Evolutionary conservation across 2,113 vertebrate genomes (phyloP), one percentile per base, ranked within the genome.

Genomic region (Xiphorhynchus elegans): DNA sequence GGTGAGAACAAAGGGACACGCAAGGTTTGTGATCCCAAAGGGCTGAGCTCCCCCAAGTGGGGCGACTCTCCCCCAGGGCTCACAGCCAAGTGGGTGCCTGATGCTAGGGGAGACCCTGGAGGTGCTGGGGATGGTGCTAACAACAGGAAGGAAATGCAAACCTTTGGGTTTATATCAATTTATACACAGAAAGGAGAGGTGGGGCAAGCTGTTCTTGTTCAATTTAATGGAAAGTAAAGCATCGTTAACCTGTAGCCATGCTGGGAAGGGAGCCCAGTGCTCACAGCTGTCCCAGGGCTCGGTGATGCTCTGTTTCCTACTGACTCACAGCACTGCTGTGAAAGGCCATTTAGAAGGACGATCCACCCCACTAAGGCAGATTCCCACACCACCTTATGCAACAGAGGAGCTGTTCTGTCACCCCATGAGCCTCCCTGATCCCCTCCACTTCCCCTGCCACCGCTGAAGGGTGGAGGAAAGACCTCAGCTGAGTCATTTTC

Each of bases 141-240:
- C 5, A 33, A 10, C 24, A 6, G 24, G 49, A 52, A 68, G 14
- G 62, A 88, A 75, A 90, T 0, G 0, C 0, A 0, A 60, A 12
- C 70, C 67, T 88, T 49, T 16, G 0, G 37, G 60, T 73, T 79
- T 53, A 3, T n/a, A 73, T 67, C 13, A 17, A 10, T 47, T 62
- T 35, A 62, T 19, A 28, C 56, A 31, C 29, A 59, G 77, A 76
- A 62, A 73, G 52, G 18, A 81, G 86, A 52, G 18, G 42, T 25
- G n/a, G 15, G 40, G 25, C 52, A 56, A 52, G n/a, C 63, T 84
- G 80, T n/a, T 88, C 56, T 40, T 35, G 24, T 67, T 52, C 39
- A 31, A 10, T 93, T 82, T 46, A 80, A 53, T 73, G 64, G 76
- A 31, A 37, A 72, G 28, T 12, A 63, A 78, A 87, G 24, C 37